These are phyloP conservation scores for Colletes latitarsis DNA, from an alignment of 1,140 invertebrate species.

Conservation along the genomic window DNA sequence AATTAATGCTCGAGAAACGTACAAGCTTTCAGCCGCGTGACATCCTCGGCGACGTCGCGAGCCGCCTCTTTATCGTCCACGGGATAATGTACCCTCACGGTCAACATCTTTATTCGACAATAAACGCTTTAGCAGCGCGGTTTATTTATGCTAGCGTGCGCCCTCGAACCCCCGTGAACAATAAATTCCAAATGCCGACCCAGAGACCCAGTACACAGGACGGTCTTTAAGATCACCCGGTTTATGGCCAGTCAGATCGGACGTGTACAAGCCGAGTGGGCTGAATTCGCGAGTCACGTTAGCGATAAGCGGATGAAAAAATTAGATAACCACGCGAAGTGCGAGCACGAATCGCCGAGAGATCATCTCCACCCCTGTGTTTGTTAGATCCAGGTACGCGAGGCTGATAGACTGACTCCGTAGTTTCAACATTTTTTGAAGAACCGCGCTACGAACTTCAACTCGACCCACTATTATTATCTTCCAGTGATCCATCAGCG, in stretches of 20 bases:
- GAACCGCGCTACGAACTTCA: background rate
- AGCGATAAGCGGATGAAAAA: conserved; percentile 46
- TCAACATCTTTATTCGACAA: background rate
- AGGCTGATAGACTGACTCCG: background rate
- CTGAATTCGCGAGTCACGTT: conserved; percentile 19
- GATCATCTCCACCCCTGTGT: conserved; percentile 10
- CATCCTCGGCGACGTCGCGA: background rate
- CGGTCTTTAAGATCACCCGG: conserved; percentile 20
- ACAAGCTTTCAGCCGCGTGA: background rate
- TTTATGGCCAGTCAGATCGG: conserved; percentile 37
- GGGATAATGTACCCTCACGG: background rate
- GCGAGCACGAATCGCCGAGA: background rate
- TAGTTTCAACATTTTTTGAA: conserved; percentile 1
- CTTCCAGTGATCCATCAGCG: background rate
- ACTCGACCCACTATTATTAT: background rate
- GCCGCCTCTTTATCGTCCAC: conserved; percentile 1
- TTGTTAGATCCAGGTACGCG: background rate
- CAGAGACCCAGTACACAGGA: conserved; percentile 35
- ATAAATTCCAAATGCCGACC: conserved; percentile 49
- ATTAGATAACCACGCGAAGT: conserved; percentile 15
- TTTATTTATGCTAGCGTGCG: conserved; percentile 32
- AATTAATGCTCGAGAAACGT: background rate
- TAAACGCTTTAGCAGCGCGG: background rate
- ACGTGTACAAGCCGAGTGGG: background rate
- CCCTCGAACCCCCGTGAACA: conserved; percentile 11